These are phyloP conservation scores for Dolichotis patagonum DNA, from an alignment of 2,113 vertebrate genomes.

Conservation along the genomic window DNA sequence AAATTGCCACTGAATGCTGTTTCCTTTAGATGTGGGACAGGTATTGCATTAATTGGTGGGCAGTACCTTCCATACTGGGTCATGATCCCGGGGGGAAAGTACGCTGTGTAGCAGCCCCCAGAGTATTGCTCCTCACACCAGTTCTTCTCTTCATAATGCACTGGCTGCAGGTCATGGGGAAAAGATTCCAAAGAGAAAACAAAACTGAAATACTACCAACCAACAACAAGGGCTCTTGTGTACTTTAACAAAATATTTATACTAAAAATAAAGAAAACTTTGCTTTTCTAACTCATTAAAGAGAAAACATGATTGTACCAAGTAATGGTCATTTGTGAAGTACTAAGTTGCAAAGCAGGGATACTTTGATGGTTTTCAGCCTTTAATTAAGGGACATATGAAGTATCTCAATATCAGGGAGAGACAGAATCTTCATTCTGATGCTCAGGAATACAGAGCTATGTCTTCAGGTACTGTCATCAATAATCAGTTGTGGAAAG, in stretches of 20 bases:
- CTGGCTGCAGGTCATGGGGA: constrained; percentile 85
- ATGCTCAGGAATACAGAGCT: constrained; percentile 6
- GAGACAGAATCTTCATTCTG: not conserved
- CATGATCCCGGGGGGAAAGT: constrained; percentile 96
- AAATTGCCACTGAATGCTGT: not conserved
- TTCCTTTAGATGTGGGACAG: constrained; percentile 19
- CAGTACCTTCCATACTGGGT: constrained; percentile 96
- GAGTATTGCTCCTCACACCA: constrained; percentile 99
- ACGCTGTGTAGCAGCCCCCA: constrained; percentile 96
- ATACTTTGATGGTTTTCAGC: not conserved
- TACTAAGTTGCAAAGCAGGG: not conserved
- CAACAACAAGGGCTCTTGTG: not conserved
- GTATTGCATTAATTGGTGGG: not conserved
- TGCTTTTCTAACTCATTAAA: constrained; percentile 7
- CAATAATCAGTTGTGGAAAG: constrained; percentile 10
- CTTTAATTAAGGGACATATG: not conserved
- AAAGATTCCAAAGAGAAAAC: constrained; percentile 71
- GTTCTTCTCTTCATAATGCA: constrained; percentile 99
- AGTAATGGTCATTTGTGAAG: constrained; percentile 33
- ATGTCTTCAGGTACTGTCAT: not conserved
- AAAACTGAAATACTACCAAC: constrained; percentile 51
- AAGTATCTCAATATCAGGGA: not conserved
- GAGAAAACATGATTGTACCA: not conserved
- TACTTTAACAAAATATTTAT: constrained; percentile 53
- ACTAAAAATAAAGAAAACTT: not conserved